Conservation (phyloP, 2,888 invertebrate genomes). For the Epinotia nisella region DNA sequence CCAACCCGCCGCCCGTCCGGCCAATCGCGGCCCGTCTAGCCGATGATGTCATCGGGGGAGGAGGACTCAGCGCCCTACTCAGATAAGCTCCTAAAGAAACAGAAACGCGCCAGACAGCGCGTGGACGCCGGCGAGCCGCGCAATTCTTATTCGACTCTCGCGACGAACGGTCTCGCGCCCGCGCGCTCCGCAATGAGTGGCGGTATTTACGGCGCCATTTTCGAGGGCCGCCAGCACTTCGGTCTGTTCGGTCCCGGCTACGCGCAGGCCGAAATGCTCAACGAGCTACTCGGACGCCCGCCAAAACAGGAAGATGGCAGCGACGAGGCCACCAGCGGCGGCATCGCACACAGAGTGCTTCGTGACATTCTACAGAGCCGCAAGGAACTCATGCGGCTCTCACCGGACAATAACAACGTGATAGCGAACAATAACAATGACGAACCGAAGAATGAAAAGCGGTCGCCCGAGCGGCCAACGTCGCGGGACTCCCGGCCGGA, state of each 20-base stretch:
- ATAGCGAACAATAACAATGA: conserved; percentile 84
- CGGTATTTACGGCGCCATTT: conserved; percentile 94
- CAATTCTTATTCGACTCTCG: conserved; percentile 92
- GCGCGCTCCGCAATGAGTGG: conserved; percentile 91
- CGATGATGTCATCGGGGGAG: conserved; percentile 98
- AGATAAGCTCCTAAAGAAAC: conserved; percentile 96
- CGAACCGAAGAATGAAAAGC: conserved; percentile 81
- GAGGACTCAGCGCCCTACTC: conserved; percentile 97
- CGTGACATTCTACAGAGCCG: conserved; percentile 95
- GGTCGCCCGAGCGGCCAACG: conserved; percentile 86
- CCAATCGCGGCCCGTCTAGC: conserved; percentile 93
- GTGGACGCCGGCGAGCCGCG: conserved; percentile 98
- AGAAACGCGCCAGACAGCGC: conserved; percentile 97
- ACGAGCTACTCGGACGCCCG: conserved; percentile 93
- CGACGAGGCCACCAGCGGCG: conserved; percentile 80
- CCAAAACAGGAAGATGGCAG: conserved; percentile 88
- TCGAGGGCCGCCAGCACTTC: conserved; percentile 92
- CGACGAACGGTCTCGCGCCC: conserved; percentile 83
- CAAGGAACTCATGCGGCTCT: conserved; percentile 89
- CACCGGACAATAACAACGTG: conserved; percentile 85
- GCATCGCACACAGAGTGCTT: conserved; percentile 93
- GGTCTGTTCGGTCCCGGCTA: conserved; percentile 93
- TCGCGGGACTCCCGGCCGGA: conserved; percentile 87
- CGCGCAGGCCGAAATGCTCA: conserved; percentile 95
- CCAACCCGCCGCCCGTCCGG: conserved; percentile 87